Evolutionary conservation across 2,113 vertebrate species (phyloP).

Genomic region (Columba janthina): DNA sequence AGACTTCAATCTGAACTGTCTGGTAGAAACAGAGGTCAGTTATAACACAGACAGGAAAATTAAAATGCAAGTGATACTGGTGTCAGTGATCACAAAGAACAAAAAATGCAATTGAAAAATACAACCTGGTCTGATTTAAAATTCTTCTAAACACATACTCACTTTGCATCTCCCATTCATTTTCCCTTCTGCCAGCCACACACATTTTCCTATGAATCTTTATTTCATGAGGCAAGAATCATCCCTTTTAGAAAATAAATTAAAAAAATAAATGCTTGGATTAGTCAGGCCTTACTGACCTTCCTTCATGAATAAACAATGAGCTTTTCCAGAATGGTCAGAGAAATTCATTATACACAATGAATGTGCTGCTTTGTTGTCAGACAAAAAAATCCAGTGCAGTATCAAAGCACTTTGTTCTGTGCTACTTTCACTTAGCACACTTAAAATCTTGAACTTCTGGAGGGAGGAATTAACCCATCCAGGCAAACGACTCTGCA

Average conservation of each 20-base stretch:
- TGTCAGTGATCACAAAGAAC: background rate
- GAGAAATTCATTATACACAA: conserved; percentile 16
- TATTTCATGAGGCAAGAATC: background rate
- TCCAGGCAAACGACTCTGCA: background rate
- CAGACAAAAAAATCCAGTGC: background rate
- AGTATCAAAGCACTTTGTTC: conserved; percentile 42
- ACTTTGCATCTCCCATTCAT: background rate
- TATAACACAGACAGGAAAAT: background rate
- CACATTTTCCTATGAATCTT: background rate
- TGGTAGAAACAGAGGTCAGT: background rate
- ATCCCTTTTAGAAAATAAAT: background rate
- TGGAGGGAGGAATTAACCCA: background rate
- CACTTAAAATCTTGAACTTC: background rate
- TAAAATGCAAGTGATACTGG: background rate
- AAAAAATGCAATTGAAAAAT: background rate
- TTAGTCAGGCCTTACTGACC: conserved; percentile 3
- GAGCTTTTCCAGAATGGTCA: conserved; percentile 29
- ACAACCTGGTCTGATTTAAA: background rate
- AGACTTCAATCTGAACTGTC: background rate
- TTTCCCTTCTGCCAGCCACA: background rate
- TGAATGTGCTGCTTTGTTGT: conserved; percentile 22
- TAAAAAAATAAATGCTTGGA: background rate
- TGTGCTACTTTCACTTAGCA: background rate
- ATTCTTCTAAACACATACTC: background rate
- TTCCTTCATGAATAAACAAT: conserved; percentile 44